Evolutionary conservation across 2,113 vertebrate species (phyloP), one percentile per base, ranked within the genome.

Genomic region (Salvelinus alpinus): DNA sequence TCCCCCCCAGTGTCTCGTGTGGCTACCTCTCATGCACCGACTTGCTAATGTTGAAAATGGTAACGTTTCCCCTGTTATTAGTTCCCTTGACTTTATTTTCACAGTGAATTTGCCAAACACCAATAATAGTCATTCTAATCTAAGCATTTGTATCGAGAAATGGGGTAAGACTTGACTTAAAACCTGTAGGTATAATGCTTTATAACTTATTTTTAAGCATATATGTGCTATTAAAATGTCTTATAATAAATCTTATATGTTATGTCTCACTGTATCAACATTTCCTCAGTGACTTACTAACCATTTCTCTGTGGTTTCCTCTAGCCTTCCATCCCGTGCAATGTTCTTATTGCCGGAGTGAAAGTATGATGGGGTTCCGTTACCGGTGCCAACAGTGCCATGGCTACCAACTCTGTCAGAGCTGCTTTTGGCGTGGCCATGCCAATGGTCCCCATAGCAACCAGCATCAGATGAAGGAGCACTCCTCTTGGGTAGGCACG

Each of bases 401-500:
- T 89, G 95, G 94, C 87, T 99, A 99, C 93, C 97, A 99, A 92
- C 97, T 99, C 80, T 99, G 97, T 85, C 97, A 99, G 76, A 96
- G 88, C 88, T 99, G 97, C 90, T 99, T 99, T 84, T 99, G 97
- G 97, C 93, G 97, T 0, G 97, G 97, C 81, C 97, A 98, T 60
- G 97, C 97, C 68, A 97, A 90, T 6, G 96, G 97, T 75, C 89
- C 96, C 65, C 97, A 99, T 82, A 98, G 97, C 96, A 99, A 98
- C 95, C 97, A 99, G 86, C 97, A 99, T 87, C 97, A 99, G 93
- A 99, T 99, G 97, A 99, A 99, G 93, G 97, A 99, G 91, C 97
- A 98, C 76, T 98, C 97, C 1, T 99, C 97, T 0, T 98, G 97
- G 97, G 97, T 98, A 93, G 92, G 65, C 66, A 74, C 47, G 51